Percentiles rank a stretch among this genome's conserved stretches.
These are phyloP conservation scores for Geodia barretti DNA, from an alignment of 37 sponge, comb jelly and placozoan species.

Conservation along the genomic window DNA sequence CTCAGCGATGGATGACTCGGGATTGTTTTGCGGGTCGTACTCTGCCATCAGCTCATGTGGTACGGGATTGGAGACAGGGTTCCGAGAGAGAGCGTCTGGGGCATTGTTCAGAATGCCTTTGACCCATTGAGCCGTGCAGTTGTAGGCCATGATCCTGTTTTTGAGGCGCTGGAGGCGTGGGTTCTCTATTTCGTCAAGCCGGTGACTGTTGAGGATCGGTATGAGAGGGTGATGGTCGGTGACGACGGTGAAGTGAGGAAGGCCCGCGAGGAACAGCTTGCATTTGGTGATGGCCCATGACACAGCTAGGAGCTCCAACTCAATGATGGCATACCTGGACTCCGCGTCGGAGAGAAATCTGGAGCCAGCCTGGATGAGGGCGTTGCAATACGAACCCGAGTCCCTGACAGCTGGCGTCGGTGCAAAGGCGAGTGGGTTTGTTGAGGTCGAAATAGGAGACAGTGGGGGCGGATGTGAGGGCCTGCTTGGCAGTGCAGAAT, in stretches of 20 bases:
- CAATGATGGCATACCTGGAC: conserved; percentile 21
- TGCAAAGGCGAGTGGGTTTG: conserved; percentile 34
- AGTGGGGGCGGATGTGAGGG: conserved; percentile 19
- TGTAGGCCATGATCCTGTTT: conserved; percentile 40
- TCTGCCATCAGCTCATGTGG: background rate
- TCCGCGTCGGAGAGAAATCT: conserved; percentile 12
- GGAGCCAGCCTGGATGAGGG: conserved; percentile 27
- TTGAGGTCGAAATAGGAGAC: conserved; percentile 32
- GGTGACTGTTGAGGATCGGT: conserved; percentile 48
- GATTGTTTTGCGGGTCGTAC: background rate
- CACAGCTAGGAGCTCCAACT: conserved; percentile 33
- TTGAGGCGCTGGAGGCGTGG: conserved; percentile 48
- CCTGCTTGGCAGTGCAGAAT: conserved; percentile 19
- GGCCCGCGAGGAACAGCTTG: conserved; percentile 3
- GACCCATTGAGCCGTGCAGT: conserved; percentile 31
- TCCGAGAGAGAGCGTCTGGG: conserved; percentile 37
- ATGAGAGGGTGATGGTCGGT: conserved; percentile 49
- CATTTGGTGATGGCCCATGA: conserved; percentile 18
- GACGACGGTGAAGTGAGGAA: conserved; percentile 43
- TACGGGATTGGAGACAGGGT: conserved; percentile 9
- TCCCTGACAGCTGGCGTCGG: conserved; percentile 40
- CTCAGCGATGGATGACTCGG: conserved; percentile 1
- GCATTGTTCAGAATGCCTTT: conserved; percentile 34
- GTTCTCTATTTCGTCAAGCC: conserved; percentile 58
- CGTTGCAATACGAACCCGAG: conserved; percentile 34